phyloP scores from a whole-genome alignment of 2,888 invertebrate species.

The Drosophila demipolita region DNA sequence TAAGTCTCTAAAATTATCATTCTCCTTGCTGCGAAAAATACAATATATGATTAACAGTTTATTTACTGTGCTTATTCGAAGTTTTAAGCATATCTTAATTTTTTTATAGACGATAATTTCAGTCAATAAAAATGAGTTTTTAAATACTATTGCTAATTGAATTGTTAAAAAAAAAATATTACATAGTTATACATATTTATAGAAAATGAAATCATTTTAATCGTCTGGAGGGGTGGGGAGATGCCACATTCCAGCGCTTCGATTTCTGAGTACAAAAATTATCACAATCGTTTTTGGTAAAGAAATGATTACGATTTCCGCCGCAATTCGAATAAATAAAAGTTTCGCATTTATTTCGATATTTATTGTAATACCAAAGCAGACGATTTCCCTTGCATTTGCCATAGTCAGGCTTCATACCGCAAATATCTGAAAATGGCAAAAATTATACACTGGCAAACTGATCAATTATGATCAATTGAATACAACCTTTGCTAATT shows the following conservation, averaged over 20 bases:
- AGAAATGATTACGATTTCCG: conserved; percentile 51
- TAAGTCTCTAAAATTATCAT: neutral
- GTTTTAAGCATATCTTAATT: neutral
- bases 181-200: neutral
- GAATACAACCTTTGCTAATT: conserved; percentile 12
- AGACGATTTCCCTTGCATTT: conserved; percentile 31
- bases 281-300: conserved; percentile 22
- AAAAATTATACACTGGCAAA: neutral
- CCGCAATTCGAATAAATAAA: conserved; percentile 51
- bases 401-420: conserved; percentile 18
- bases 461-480: neutral
- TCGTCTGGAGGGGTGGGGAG: neutral
- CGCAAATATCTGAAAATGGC: conserved; percentile 35
- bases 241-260: neutral
- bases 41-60: neutral
- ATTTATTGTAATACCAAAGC: conserved; percentile 40
- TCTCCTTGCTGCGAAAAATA: neutral
- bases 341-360: conserved; percentile 9
- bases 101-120: neutral
- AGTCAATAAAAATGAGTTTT: conserved; percentile 27
- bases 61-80: neutral
- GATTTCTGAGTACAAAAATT: conserved; percentile 17
- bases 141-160: neutral
- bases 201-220: neutral
- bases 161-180: neutral